Base-by-base conservation (phyloP, 30 jellyfish, hydroid and myxozoan genomes). In the Morbakka virulenta region DNA sequence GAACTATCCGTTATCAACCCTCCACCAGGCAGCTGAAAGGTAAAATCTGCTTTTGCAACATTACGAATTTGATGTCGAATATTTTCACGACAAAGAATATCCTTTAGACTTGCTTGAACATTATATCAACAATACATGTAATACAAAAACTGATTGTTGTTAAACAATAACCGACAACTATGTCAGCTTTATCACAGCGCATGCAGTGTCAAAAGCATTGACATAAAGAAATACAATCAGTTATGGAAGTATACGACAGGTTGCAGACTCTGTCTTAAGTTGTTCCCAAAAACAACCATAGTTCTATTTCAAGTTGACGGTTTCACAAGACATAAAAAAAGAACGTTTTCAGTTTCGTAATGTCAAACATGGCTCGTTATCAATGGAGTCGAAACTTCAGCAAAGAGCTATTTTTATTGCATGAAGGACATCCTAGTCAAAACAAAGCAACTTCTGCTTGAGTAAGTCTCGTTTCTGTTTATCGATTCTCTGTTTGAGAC, bases 121-220 rank as follows among this genome's bases (percentile, higher is more conserved):
- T 32, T 22, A 64, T 64, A 17, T 41, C 57, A 41, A 17, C 17
- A 9, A 17, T 41, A 41, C 17, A 6, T 41, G 13, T 6, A 17
- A 41, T 17, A 41, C 57, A 41, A 41, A 6, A 41, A 17, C 17
- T 41, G 57, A 41, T 41, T 17, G 57, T 17, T 41, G 17, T 41
- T 41, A 9, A n/a, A 41, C 57, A 6, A 17, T 41, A 41, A 17
- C 57, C 9, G 68, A 65, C 25, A 32, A 57, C 11, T 57, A 57
- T 26, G 71, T 57, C 71, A 57, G 22, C 71, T 57, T 14, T 25
- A 4, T 57, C 33, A 12, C 77, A 65, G 68, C 21, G 28, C 65
- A 65, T 30, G 66, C 77, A 65, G 65, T 26, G 20, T 67, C 77
- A 20, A 65, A 65, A 26, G 67, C 77, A 3, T 13, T 65, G 68